A percentile compares a stretch with the other conserved stretches of the same genome.
Conservation (phyloP, 2,113 vertebrate species). For the Odobenus rosmarus region DNA sequence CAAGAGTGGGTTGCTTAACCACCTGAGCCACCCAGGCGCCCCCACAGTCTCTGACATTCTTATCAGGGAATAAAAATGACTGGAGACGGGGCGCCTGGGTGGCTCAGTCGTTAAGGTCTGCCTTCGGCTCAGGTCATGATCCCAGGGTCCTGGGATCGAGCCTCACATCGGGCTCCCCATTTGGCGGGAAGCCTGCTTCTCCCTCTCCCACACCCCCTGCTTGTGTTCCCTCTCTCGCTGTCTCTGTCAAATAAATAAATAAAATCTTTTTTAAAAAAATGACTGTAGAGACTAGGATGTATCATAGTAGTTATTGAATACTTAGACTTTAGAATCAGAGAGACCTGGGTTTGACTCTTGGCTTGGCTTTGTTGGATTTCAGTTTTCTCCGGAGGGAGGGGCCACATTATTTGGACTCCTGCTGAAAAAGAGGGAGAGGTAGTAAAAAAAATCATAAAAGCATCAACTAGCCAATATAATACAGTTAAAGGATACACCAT, state of each 20-base stretch:
- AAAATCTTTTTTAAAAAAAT: neutral
- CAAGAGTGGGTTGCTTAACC: neutral
- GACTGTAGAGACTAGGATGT: neutral
- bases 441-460: slow-evolving; percentile 10
- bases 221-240: too few relatives aligned
- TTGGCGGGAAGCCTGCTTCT: too few relatives aligned
- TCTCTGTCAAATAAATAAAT: too few relatives aligned
- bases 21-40: neutral
- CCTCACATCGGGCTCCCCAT: too few relatives aligned
- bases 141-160: too few relatives aligned
- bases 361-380: neutral
- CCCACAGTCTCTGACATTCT: neutral
- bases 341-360: neutral
- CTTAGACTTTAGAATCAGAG: slow-evolving; percentile 1
- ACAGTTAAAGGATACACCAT: neutral
- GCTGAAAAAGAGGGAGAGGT: neutral
- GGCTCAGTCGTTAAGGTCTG: too few relatives aligned
- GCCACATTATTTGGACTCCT: neutral
- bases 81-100: neutral
- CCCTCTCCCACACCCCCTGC: too few relatives aligned
- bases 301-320: neutral
- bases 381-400: neutral
- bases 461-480: neutral
- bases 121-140: too few relatives aligned
- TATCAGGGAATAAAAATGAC: slow-evolving; percentile 11